These are phyloP conservation scores for Zaprionus obscuricornis DNA, from an alignment of 2,888 invertebrate species.

Conservation along the genomic window DNA sequence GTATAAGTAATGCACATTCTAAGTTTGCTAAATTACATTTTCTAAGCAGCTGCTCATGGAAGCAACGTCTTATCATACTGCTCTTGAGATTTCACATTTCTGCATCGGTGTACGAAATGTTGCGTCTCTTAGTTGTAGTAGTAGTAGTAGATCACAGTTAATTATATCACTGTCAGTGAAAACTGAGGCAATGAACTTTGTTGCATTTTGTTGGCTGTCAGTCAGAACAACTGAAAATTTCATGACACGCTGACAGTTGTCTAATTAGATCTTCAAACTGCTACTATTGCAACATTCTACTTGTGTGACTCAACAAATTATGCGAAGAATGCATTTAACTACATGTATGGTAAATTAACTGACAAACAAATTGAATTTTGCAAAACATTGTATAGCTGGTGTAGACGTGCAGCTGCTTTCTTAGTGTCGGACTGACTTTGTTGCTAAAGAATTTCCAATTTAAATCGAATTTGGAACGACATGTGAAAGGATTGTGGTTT, in stretches of 20 bases:
- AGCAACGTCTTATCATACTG: too few species aligned
- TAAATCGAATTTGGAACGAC: slow-evolving; percentile 71
- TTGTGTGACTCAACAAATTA: too few species aligned
- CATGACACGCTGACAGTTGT: slow-evolving; percentile 59
- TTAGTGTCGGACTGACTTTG: slow-evolving; percentile 31
- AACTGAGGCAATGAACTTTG: slow-evolving; percentile 44
- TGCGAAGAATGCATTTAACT: slow-evolving; percentile 19
- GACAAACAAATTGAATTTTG: slow-evolving; percentile 26
- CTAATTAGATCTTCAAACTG: slow-evolving; percentile 63
- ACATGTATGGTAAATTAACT: slow-evolving; percentile 36
- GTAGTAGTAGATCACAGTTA: slow-evolving; percentile 48
- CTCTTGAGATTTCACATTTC: too few species aligned
- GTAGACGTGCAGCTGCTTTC: slow-evolving; percentile 9
- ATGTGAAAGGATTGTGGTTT: slow-evolving; percentile 63
- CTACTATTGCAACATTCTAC: slow-evolving; percentile 21
- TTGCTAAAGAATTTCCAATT: slow-evolving; percentile 70
- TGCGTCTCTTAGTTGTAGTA: too few species aligned
- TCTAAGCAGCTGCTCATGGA: background rate
- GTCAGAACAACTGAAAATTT: slow-evolving; percentile 55
- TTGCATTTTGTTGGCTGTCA: slow-evolving; percentile 57
- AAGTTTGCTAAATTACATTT: background rate
- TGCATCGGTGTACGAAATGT: too few species aligned
- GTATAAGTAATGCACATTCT: background rate
- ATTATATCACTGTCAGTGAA: slow-evolving; percentile 61
- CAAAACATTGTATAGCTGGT: background rate